Evolutionary conservation across 2,113 vertebrate species (phyloP), one percentile per base, ranked within the genome.

Genomic region (Connochaetes taurinus): DNA sequence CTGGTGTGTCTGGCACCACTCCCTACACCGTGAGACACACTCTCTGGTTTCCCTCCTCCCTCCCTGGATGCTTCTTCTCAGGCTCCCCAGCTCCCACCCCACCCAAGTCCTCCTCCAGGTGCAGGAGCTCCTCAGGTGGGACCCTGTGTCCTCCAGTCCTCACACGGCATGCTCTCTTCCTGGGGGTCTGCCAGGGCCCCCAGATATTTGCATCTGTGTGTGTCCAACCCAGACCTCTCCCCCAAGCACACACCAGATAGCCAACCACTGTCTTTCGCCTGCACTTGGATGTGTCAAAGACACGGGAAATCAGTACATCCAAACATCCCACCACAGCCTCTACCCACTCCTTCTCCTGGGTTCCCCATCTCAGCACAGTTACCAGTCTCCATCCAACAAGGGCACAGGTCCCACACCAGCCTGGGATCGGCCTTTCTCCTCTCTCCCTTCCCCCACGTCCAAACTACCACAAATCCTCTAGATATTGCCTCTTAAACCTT

Each of bases 101-200:
- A 1, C 10, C 47, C 53, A 6, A 27, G 7, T 33, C 45, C 17
- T 84, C 62, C 89, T 23, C 1, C 1, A n/a, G 0, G 1, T 33
- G 67, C 40, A 33, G 14, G 33, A 27, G 33, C 80, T 95, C 33
- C 58, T 47, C 33, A 16, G 95, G 67, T 5, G 45, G 21, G 33
- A 27, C 16, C 25, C 43, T 76, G 58, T 47, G 29, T 52, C 40
- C 25, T 43, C n/a, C 12, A 2, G 17, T n/a, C 23, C 47, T 13
- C 9, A 0, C 27, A 25, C 2, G 14, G 19, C 5, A 16, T 11
- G 6, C 60, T n/a, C 3, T 23, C 40, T 33, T 19, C 31, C 53
- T 40, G 55, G 33, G 7, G 36, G 10, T 27, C 76, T 15, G 10
- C 21, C 87, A 57, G 82, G 57, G 16, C 52, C 31, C 60, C 15